Evolutionary conservation across 2,888 invertebrate species (phyloP).

Genomic region (Polyommatus icarus): DNA sequence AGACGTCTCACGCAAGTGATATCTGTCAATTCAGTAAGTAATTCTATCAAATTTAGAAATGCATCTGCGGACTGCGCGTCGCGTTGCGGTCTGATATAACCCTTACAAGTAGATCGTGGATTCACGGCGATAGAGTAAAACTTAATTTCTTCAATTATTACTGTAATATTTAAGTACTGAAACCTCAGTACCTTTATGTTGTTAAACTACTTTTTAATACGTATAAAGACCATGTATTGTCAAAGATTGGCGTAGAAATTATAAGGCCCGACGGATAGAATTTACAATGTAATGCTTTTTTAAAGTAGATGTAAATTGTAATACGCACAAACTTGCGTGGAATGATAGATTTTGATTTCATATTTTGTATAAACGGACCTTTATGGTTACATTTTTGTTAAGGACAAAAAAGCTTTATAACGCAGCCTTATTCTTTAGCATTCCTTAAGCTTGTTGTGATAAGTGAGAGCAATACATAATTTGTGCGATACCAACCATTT

Average conservation of each 20-base stretch:
- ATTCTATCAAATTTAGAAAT: no score
- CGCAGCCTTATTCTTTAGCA: conserved; percentile 14
- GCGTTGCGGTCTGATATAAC: no score
- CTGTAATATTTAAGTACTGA: no score
- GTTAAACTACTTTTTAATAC: not conserved
- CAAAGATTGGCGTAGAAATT: not conserved
- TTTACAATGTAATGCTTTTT: not conserved
- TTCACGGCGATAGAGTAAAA: not conserved
- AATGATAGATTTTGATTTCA: not conserved
- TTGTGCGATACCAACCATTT: not conserved
- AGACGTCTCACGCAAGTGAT: no score
- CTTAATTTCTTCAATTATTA: not conserved
- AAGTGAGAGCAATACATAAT: conserved; percentile 11
- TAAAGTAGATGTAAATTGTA: not conserved
- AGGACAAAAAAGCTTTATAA: not conserved
- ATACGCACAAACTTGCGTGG: conserved; percentile 4
- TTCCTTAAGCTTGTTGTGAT: conserved; percentile 25
- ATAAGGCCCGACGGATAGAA: not conserved
- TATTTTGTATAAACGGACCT: not conserved
- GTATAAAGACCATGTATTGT: not conserved
- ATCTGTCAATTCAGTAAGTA: no score
- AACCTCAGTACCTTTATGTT: not conserved
- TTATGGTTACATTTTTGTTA: not conserved
- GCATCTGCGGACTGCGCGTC: no score
- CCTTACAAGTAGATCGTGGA: not conserved